Percentiles rank a stretch among this genome's conserved stretches.
Conservation (phyloP, 2,888 invertebrate species). For the Lacanobia wlatinum region DNA sequence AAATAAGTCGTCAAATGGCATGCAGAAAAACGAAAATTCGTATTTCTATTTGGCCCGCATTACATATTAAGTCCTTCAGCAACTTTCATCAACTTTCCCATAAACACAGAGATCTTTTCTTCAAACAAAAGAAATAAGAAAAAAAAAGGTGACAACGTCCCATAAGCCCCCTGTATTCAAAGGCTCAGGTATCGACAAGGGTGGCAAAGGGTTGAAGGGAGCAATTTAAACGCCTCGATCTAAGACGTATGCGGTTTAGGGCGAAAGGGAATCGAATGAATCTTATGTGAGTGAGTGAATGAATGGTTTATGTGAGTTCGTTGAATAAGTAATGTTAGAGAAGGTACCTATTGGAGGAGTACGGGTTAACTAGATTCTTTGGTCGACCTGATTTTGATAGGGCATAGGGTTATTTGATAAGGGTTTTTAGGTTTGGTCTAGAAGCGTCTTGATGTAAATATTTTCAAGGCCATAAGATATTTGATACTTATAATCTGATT, state of each 20-base stretch:
- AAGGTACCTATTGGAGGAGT: background rate
- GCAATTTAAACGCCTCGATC: slow-evolving; percentile 55
- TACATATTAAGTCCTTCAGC: too few relatives aligned
- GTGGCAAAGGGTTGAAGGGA: slow-evolving; percentile 55
- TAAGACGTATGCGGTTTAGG: slow-evolving; percentile 58
- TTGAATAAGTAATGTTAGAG: slow-evolving; percentile 46
- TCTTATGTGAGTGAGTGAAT: slow-evolving; percentile 30
- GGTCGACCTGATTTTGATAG: background rate
- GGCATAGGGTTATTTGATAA: too few relatives aligned
- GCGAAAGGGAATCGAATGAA: slow-evolving; percentile 56
- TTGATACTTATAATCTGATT: background rate
- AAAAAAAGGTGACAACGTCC: slow-evolving; percentile 21
- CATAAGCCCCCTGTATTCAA: slow-evolving; percentile 40
- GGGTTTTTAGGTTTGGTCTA: background rate
- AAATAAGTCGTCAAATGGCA: too few relatives aligned
- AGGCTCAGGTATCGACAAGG: slow-evolving; percentile 56
- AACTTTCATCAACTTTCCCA: background rate
- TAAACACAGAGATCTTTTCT: background rate
- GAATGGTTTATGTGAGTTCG: slow-evolving; percentile 33
- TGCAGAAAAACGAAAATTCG: too few relatives aligned
- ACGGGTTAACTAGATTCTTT: slow-evolving; percentile 17
- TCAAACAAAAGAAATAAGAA: slow-evolving; percentile 21
- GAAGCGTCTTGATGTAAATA: background rate
- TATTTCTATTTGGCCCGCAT: too few relatives aligned
- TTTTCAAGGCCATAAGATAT: background rate